Percentiles rank a stretch among this genome's conserved stretches.
Conservation (phyloP, 2,888 invertebrate species). For the Drosophila niveifrons region DNA sequence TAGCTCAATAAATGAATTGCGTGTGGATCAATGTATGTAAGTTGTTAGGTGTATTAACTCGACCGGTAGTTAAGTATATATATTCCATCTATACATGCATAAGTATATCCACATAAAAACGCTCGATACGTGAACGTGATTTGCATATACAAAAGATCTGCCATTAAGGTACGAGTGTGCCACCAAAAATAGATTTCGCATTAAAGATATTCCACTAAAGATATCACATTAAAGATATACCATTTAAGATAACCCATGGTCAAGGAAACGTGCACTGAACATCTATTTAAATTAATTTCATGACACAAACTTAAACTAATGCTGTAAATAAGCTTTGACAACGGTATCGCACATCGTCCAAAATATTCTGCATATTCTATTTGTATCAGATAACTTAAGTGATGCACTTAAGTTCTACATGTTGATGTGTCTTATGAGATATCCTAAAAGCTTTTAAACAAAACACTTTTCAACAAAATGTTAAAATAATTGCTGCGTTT, state of each 20-base stretch:
- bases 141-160: slow-evolving; percentile 15
- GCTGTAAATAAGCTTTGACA: slow-evolving; percentile 24
- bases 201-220: slow-evolving; percentile 31
- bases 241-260: slow-evolving; percentile 25
- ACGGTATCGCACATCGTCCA: slow-evolving; percentile 11
- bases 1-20: slow-evolving; percentile 31
- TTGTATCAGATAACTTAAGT: slow-evolving; percentile 20
- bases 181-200: slow-evolving; percentile 42
- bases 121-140: slow-evolving; percentile 35
- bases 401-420: slow-evolving; percentile 1
- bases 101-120: slow-evolving; percentile 4
- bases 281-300: slow-evolving; percentile 29
- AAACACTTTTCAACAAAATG: slow-evolving; percentile 2
- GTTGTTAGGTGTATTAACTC: slow-evolving; percentile 22
- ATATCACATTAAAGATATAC: slow-evolving; percentile 32
- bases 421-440: slow-evolving; percentile 8
- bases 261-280: slow-evolving; percentile 12
- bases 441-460: slow-evolving; percentile 15
- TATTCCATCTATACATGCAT: background rate
- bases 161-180: slow-evolving; percentile 3
- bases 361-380: slow-evolving; percentile 1
- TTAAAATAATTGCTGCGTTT: background rate
- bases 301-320: slow-evolving; percentile 3
- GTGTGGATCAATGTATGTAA: slow-evolving; percentile 10
- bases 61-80: slow-evolving; percentile 41